A percentile compares a stretch with the other conserved stretches of the same genome.
phyloP scores from a whole-genome alignment of 2,797 vertebrate genomes.

The Protonibea diacanthus region DNA sequence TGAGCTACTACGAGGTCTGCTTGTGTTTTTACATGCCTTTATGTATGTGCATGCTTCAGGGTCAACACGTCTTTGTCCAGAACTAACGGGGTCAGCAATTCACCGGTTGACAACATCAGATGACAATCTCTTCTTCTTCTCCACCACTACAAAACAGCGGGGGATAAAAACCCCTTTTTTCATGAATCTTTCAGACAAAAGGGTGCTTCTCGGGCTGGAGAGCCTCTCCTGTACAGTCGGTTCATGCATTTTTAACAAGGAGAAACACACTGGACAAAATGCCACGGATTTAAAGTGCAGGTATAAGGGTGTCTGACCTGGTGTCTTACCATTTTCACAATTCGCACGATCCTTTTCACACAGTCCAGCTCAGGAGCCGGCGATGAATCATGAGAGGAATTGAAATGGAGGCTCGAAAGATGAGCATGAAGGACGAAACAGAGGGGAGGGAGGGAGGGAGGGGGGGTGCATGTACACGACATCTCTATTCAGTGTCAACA shows the following conservation, averaged over 20 bases:
- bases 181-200: slow-evolving; percentile 69
- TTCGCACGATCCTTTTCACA: slow-evolving; percentile 44
- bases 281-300: slow-evolving; percentile 59
- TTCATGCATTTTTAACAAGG: slow-evolving; percentile 76
- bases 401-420: slow-evolving; percentile 15
- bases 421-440: slow-evolving; percentile 7
- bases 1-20: not conserved
- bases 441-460: not conserved
- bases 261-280: slow-evolving; percentile 71
- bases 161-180: slow-evolving; percentile 54
- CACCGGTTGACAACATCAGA: slow-evolving; percentile 4
- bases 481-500: not conserved
- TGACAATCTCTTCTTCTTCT: slow-evolving; percentile 23
- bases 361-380: not conserved
- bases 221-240: slow-evolving; percentile 47
- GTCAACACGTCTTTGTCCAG: slow-evolving; percentile 22
- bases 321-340: slow-evolving; percentile 45
- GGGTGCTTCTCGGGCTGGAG: slow-evolving; percentile 41
- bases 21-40: not conserved
- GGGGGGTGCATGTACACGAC: too few species aligned
- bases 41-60: not conserved
- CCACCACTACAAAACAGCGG: slow-evolving; percentile 37
- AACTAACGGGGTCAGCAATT: slow-evolving; percentile 34
- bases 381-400: slow-evolving; percentile 18
- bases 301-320: slow-evolving; percentile 55